Base-by-base conservation (phyloP, 2,888 invertebrate species). In the Polylopha cassiicola region DNA sequence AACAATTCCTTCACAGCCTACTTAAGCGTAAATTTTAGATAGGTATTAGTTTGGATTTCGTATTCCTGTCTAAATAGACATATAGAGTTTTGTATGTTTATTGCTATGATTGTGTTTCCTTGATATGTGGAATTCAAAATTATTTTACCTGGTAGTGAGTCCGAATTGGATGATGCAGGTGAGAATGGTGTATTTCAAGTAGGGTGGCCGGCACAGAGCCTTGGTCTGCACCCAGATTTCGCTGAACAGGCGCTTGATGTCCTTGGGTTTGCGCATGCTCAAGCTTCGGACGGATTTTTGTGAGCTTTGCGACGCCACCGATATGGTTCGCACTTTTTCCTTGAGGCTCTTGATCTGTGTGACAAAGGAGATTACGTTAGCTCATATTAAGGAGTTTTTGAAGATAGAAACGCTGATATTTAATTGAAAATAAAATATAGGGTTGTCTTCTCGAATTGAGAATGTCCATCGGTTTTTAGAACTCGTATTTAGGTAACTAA, bases 121-220 rank as follows among this genome's bases (percentile, higher is more conserved):
- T n/a, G n/a, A n/a, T n/a, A n/a, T n/a, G n/a, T n/a, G n/a, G n/a
- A n/a, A n/a, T n/a, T n/a, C n/a, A n/a, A n/a, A n/a, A n/a, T 6
- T 3, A 17, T 2, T 38, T 58, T 71, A 91, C 91, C 90, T 91
- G 33, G 93, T 91, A 23, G 93, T 93, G 44, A 93, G 77, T 53
- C 95, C 94, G 68, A 95, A 95, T 65, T 95, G 94, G 53, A 95
- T 93, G 22, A 91, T 86, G 67, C 95, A 92, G 29, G 93, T 92
- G 43, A 94, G 86, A 36, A 91, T 65, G 15, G 93, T 93, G 68
- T 92, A 92, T 58, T 89, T 89, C 31, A 92, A 79, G 80, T 93
- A 91, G 6, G 93, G 93, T 2, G 92, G 89, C 55, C 85, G 89
- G 77, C 91, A 93, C 4, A 94, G 85, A 2, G 90, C 89, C 65